Base-by-base conservation (phyloP, 2,113 vertebrate genomes). In the Phainopepla nitens region DNA sequence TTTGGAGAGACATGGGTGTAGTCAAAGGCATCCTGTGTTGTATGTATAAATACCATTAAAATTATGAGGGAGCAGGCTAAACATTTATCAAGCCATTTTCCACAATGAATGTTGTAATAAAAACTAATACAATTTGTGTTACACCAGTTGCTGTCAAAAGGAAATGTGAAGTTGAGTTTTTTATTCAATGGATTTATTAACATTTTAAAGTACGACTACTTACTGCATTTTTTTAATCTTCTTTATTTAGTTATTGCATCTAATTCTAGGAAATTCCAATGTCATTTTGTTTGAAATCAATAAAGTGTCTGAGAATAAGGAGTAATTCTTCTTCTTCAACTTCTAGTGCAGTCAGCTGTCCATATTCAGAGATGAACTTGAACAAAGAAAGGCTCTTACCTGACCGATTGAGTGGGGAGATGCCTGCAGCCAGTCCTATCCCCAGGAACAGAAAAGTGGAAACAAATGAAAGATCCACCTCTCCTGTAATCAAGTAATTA, bases 341-440 rank as follows among this genome's bases (percentile, higher is more conserved):
- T 90, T 97, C 72, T 80, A 98, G 98, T 95, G 98, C 98, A 60
- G 94, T 98, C 94, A 98, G 95, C 89, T 99, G 98, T 91, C 98
- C 98, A 0, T 99, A 99, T 91, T 99, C 98, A 16, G 98, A 99
- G 90, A 96, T 98, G 94, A 99, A 99, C 96, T 92, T 99, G 93
- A 98, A 98, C 96, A 98, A 98, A 95, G 98, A 98, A 61, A 98
- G 96, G 27, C 97, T 98, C 92, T 97, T 99, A 54, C 98, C 98
- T 20, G 98, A 99, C 75, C 98, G 98, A 28, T 84, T 99, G 90
- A 99, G 98, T 14, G 98, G 98, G 54, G 98, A 98, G 96, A 98
- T 98, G 96, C 97, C 98, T 62, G 94, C 97, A 16, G 92, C 97
- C 54, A 97, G 96, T 70, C 98, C 96, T 36, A 92, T 97, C 87